Base-by-base conservation (phyloP, 2,888 invertebrate species). In the Marronus borbonicus region DNA sequence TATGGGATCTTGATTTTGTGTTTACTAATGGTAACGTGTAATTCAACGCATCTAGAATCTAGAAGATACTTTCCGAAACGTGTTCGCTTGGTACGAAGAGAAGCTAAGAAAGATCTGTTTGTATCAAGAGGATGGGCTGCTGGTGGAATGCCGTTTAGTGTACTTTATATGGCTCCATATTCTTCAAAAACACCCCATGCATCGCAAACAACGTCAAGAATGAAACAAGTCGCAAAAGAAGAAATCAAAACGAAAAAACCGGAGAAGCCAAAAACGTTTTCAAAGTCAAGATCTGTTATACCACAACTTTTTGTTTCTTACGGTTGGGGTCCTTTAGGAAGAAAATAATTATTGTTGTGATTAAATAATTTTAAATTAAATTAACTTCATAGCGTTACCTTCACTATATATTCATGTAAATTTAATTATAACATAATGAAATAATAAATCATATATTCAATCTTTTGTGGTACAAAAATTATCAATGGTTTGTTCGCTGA, bases 281-380 rank as follows among this genome's bases (percentile, higher is more conserved):
- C 49, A 12, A 80, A 70, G 55, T 68, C 76, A 39, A 28, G 89
- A 81, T 88, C 89, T 10, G 88, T 88, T 70, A 88, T 91, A 81
- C 91, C 91, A 1, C 90, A 90, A 79, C 83, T 91, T 20, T 91
- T 90, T 82, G 88, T 90, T 70, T 90, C 91, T 0, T 90, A 90
- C 80, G 90, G 90, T 14, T 91, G 91, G 91, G 90, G 90, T 7
- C 89, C 90, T 1, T 83, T 88, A n/a, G 90, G 90, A 52, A 88
- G 88, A 84, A 88, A 87, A 60, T 76, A 68, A 39, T 66, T 66
- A 66, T 39, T 66, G 20, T 7, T 28, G 20, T 17, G 24, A 60
- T 60, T 24, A 20, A 24, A 60, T 8, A 60, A 60, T 24, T 44
- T 12, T 44, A 8, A 12, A 44, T 44, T 44, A 44, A 24, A 5